Percentiles rank a stretch among this genome's conserved stretches.
Conservation (phyloP, 2,113 vertebrate genomes). For the Sylvia atricapilla region DNA sequence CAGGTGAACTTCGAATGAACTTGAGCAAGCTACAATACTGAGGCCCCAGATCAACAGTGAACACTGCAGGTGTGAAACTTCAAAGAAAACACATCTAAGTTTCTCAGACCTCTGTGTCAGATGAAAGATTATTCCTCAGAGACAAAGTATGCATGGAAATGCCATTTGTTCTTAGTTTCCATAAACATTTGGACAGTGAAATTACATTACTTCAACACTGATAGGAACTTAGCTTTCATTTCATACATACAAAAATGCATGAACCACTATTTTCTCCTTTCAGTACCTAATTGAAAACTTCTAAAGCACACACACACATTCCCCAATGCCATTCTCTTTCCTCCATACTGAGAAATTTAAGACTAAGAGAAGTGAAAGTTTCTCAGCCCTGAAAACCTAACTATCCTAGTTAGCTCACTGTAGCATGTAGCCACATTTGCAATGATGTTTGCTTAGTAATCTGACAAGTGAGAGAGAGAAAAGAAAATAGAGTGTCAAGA, state of each 20-base stretch:
- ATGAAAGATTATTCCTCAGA: background rate
- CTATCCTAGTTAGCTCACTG: background rate
- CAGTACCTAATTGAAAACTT: background rate
- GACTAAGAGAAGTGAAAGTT: background rate
- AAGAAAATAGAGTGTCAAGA: background rate
- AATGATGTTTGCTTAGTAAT: background rate
- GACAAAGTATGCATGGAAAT: background rate
- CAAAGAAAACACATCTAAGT: background rate
- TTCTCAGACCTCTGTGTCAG: background rate
- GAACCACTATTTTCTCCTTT: background rate
- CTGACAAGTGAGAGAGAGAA: background rate
- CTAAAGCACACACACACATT: background rate
- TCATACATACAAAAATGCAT: background rate
- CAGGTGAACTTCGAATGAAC: background rate
- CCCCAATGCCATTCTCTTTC: background rate
- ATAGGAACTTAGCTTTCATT: background rate
- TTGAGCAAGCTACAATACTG: background rate
- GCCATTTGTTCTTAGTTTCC: background rate
- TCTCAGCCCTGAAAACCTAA: background rate
- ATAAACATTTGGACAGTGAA: background rate
- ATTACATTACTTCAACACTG: background rate
- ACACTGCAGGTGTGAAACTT: background rate
- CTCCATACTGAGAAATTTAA: background rate
- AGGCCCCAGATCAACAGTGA: background rate
- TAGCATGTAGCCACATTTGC: fast-evolving